These are phyloP conservation scores for Myotis vivesi DNA, from an alignment of 2,797 vertebrate species.

Conservation along the genomic window DNA sequence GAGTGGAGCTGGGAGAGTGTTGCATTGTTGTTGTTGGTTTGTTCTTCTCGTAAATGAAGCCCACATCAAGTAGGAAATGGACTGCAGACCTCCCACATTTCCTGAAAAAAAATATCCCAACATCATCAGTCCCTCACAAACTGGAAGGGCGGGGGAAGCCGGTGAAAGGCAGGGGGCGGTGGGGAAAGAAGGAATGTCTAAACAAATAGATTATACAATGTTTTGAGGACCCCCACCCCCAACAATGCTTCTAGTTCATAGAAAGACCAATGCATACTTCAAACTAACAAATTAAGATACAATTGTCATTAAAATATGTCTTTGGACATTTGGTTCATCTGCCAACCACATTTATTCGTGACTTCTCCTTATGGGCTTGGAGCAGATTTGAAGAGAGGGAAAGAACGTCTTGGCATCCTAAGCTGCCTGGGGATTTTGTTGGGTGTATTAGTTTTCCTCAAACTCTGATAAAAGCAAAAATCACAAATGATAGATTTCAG, in stretches of 20 bases:
- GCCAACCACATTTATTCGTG: conserved; percentile 48
- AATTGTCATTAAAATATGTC: conserved; percentile 13
- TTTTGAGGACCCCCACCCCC: neutral
- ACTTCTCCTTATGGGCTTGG: conserved; percentile 53
- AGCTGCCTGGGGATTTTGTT: conserved; percentile 47
- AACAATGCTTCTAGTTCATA: neutral
- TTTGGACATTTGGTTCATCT: conserved; percentile 49
- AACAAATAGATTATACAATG: conserved; percentile 18
- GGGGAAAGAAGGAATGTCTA: conserved; percentile 27
- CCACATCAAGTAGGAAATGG: conserved; percentile 45
- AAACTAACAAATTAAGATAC: conserved; percentile 29
- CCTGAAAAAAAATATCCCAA: conserved; percentile 2
- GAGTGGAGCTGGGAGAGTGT: neutral
- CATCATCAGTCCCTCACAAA: neutral
- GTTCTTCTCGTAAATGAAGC: conserved; percentile 42
- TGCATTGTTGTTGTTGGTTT: neutral
- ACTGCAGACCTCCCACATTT: conserved; percentile 59
- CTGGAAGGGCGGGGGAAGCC: neutral
- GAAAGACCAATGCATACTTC: neutral
- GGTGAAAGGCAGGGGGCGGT: conserved; percentile 10
- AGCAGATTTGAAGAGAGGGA: conserved; percentile 43
- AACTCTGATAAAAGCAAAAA: conserved; percentile 63
- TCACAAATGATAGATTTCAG: conserved; percentile 40
- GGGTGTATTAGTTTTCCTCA: conserved; percentile 29
- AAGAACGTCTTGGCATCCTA: conserved; percentile 42